Base-by-base conservation (phyloP, 2,888 invertebrate species). In the Athetis lepigone region DNA sequence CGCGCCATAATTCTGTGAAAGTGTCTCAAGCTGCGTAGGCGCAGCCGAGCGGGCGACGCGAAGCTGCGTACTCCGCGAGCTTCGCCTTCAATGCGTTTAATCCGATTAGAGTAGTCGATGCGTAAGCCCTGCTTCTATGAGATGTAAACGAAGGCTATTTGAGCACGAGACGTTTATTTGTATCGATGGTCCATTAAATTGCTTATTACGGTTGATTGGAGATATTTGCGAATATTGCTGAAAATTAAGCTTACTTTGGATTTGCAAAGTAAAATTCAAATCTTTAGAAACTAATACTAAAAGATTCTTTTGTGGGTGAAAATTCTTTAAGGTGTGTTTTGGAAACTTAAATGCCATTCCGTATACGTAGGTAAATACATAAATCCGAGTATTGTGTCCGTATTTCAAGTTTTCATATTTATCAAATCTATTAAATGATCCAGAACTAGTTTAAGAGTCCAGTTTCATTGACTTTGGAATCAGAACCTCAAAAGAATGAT, bases 1-100 rank as follows among this genome's bases (percentile, higher is more conserved):
- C 89, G 92, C 88, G 84, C 84, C 85, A 84, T 87, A 84, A 81
- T 69, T 71, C 85, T 85, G 90, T 85, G 92, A 93, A 92, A 92
- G 93, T 88, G 88, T 90, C 90, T 89, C 87, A 84, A 83, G 75
- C 59, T 85, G 92, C 88, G 93, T 92, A 85, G 92, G 92, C 87
- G 91, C 85, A 55, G 55, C 80, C 82, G 50, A 39, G 57, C 75
- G 80, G 69, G 77, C 81, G 83, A 87, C 80, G 80, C 82, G 76
- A 80, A 83, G 82, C 83, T 69, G 76, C 72, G 71, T 79, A 76
- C 67, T 62, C 57, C 66, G 80, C 77, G 76, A 78, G 78, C 83
- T 85, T 84, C 79, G 81, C 85, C 77, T 81, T 70, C 82, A 78
- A 84, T 85, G 85, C 84, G 82, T 82, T 80, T 91, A 91, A 92